These are phyloP conservation scores for Malacoctenus gilli DNA, from an alignment of 2,797 vertebrate genomes.

Conservation along the genomic window DNA sequence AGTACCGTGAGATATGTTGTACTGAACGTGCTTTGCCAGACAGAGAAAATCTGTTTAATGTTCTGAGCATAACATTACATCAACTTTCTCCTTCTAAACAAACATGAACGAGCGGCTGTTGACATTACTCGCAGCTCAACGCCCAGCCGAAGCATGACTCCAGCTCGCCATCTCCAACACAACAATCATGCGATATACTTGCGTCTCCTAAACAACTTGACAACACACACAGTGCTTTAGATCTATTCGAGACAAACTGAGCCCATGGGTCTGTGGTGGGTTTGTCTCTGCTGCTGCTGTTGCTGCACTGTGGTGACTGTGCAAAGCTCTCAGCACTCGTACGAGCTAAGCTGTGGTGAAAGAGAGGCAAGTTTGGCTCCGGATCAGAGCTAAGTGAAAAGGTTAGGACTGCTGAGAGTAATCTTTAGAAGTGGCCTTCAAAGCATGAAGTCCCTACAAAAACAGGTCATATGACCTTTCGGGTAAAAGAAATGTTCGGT, in stretches of 20 bases:
- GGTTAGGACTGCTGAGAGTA: constrained; percentile 81
- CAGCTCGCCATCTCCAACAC: constrained; percentile 3
- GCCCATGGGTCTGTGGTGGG: constrained; percentile 22
- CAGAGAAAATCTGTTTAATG: constrained; percentile 42
- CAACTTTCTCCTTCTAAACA: constrained; percentile 63
- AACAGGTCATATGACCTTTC: constrained; percentile 79
- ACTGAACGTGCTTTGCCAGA: constrained; percentile 22
- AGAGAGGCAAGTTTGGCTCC: constrained; percentile 61
- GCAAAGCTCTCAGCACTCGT: constrained; percentile 40
- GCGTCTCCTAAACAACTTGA: too few relatives aligned
- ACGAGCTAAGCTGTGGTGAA: constrained; percentile 49
- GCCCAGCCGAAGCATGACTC: constrained; percentile 56
- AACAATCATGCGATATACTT: constrained; percentile 20
- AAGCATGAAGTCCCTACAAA: constrained; percentile 73
- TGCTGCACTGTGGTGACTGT: constrained; percentile 43
- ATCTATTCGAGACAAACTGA: neutral
- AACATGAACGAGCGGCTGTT: constrained; percentile 52
- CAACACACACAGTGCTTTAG: too few relatives aligned
- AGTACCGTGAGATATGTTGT: constrained; percentile 7
- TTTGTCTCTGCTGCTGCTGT: constrained; percentile 38
- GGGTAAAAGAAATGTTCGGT: constrained; percentile 61
- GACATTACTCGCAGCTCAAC: constrained; percentile 51
- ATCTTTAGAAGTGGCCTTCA: constrained; percentile 81
- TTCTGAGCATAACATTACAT: constrained; percentile 39
- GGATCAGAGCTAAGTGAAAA: constrained; percentile 81